Conservation (phyloP, 2,113 vertebrate species). For the Alethe castanea region DNA sequence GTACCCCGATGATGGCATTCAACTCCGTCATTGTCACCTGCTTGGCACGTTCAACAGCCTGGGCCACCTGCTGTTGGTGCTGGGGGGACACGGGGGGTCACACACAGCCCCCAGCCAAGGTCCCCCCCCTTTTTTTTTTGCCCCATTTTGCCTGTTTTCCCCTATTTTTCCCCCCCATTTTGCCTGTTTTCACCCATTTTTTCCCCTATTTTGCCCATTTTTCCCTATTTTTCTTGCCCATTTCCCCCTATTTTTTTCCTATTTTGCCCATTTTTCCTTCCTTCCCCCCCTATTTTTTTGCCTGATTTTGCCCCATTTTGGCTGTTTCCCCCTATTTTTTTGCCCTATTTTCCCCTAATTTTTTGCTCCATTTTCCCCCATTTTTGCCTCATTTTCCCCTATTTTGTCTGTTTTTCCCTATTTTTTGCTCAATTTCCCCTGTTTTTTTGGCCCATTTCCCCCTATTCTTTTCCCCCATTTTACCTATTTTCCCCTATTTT, state of each 20-base stretch:
- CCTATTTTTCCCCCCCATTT: background rate
- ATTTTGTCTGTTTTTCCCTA: background rate
- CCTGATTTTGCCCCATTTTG: background rate
- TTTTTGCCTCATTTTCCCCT: too few species aligned
- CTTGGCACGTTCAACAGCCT: constrained; percentile 97
- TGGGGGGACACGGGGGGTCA: constrained; percentile 32
- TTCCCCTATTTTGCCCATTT: too few species aligned
- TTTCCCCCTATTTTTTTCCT: background rate
- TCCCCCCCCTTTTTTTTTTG: rapidly evolving
- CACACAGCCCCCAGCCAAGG: rapidly evolving
- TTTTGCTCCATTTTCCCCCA: too few species aligned
- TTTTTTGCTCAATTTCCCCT: too few species aligned
- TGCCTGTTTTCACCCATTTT: rapidly evolving
- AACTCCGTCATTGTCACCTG: constrained; percentile 98
- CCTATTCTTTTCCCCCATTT: too few species aligned
- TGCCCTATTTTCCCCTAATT: too few species aligned
- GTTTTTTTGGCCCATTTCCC: too few species aligned
- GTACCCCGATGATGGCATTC: constrained; percentile 99
- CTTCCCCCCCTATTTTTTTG: background rate
- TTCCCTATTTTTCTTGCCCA: too few species aligned
- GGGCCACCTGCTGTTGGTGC: constrained; percentile 98
- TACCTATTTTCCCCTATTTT: too few species aligned
- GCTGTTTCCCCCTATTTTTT: too few species aligned
- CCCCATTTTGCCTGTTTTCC: too few species aligned
- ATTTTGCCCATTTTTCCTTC: too few species aligned